Evolutionary conservation across 2,888 invertebrate genomes (phyloP), one percentile per base, ranked within the genome.

Genomic region (Zonitis immaculata): DNA sequence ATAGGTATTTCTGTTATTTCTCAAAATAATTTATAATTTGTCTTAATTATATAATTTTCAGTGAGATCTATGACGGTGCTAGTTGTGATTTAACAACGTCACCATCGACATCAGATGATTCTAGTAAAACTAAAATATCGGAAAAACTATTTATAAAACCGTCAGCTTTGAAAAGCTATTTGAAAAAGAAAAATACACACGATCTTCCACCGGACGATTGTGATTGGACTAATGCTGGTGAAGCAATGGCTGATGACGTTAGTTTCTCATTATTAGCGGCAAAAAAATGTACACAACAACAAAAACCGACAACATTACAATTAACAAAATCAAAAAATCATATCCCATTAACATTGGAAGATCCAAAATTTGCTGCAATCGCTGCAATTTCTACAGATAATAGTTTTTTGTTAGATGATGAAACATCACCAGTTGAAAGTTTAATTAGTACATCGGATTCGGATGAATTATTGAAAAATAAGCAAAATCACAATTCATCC

Each of bases 371-470:
- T 63, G 89, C 89, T 0, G 80, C 81, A 52, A 79, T 88, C 68
- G 86, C 86, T 2, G 86, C 86, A 3, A 84, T 87, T 44, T 78
- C 82, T 44, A 87, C 85, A 57, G 81, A 83, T 14, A 84, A 83
- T 35, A 83, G 84, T 52, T 74, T 91, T 27, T 77, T 91, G 26
- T 90, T 90, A 59, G 91, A 91, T 65, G 91, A 91, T 70, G 88
- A 89, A 0, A 90, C 90, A 0, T 91, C 91, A 11, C 88, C 89
- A 0, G 90, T 89, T 64, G 89, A 89, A 68, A 75, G 89, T 46
- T 85, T 88, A 30, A 44, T 56, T 7, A 86, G 85, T 65, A 83
- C 82, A 9, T 84, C 84, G 46, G 85, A 84, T 61, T 80, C 81
- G 1, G 82, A 81, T 51, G 82, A 82, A 52, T 78, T 80, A 12